These are phyloP conservation scores for Cyclophora punctaria DNA, from an alignment of 2,888 invertebrate genomes.

Conservation along the genomic window DNA sequence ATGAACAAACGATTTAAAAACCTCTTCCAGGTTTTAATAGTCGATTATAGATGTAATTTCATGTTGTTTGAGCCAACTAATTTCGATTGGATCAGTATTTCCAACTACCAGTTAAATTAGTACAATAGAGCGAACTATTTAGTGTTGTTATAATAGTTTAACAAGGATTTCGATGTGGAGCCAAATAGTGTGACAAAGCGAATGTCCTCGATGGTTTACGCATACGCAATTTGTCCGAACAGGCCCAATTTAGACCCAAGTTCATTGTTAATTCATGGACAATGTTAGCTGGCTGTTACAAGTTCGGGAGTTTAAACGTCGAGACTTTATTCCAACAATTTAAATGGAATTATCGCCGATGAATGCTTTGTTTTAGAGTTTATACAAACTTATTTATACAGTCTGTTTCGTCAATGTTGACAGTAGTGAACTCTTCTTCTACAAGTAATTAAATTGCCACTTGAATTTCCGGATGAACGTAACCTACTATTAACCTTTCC, in stretches of 20 bases:
- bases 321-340: slow-evolving; percentile 22
- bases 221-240: slow-evolving; percentile 41
- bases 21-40: too few relatives aligned
- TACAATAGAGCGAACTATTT: slow-evolving; percentile 23
- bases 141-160: slow-evolving; percentile 21
- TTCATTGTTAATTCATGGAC: slow-evolving; percentile 58
- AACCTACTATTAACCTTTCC: too few relatives aligned
- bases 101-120: too few relatives aligned
- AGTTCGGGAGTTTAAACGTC: slow-evolving; percentile 36
- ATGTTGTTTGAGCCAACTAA: too few relatives aligned
- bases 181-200: slow-evolving; percentile 31
- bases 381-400: too few relatives aligned
- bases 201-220: slow-evolving; percentile 24
- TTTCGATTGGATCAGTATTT: too few relatives aligned
- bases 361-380: slow-evolving; percentile 3
- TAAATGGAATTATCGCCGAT: slow-evolving; percentile 31
- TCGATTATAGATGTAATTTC: too few relatives aligned
- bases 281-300: slow-evolving; percentile 44
- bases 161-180: slow-evolving; percentile 23
- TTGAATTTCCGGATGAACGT: too few relatives aligned
- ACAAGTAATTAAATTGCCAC: too few relatives aligned
- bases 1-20: too few relatives aligned
- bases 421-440: too few relatives aligned
- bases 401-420: too few relatives aligned
- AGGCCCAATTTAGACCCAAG: slow-evolving; percentile 37